phyloP scores from a whole-genome alignment of 2,797 vertebrate genomes.

The Xenopus petersii region DNA sequence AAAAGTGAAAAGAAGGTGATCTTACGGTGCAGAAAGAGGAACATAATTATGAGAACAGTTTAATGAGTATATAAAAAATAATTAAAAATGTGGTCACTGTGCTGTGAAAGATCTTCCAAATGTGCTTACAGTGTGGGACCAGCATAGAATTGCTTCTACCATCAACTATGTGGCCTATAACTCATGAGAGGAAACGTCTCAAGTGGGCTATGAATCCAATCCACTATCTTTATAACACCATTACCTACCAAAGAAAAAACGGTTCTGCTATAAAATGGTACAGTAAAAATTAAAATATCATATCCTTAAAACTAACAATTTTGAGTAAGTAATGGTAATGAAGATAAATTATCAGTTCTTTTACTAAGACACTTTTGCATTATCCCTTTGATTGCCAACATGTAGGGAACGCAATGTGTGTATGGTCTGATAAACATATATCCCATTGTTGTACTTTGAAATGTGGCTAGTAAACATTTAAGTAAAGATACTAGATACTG shows the following conservation, averaged over 20 bases:
- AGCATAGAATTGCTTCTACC: slow-evolving; percentile 26
- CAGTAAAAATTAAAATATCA: slow-evolving; percentile 9
- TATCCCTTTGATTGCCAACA: too few relatives aligned
- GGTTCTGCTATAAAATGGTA: slow-evolving; percentile 6
- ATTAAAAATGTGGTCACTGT: slow-evolving; percentile 42
- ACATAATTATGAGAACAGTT: slow-evolving; percentile 20
- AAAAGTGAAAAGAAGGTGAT: slow-evolving; percentile 27
- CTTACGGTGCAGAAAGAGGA: slow-evolving; percentile 21
- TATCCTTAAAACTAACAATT: too few relatives aligned
- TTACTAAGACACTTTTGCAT: too few relatives aligned
- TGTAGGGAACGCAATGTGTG: too few relatives aligned
- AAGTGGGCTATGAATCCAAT: slow-evolving; percentile 33
- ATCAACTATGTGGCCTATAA: slow-evolving; percentile 26
- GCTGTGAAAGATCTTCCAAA: slow-evolving; percentile 37
- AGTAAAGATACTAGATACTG: too few relatives aligned
- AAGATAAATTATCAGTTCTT: too few relatives aligned
- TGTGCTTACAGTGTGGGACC: slow-evolving; percentile 36
- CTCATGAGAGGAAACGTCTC: slow-evolving; percentile 27
- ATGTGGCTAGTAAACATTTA: too few relatives aligned
- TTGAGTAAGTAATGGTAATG: background rate
- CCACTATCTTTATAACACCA: slow-evolving; percentile 17
- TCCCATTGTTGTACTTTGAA: too few relatives aligned
- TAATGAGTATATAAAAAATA: slow-evolving; percentile 46
- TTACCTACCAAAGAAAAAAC: slow-evolving; percentile 1
- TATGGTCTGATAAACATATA: too few relatives aligned